Evolutionary conservation across 2,797 vertebrate species (phyloP).

Genomic region (Halcyon badia): DNA sequence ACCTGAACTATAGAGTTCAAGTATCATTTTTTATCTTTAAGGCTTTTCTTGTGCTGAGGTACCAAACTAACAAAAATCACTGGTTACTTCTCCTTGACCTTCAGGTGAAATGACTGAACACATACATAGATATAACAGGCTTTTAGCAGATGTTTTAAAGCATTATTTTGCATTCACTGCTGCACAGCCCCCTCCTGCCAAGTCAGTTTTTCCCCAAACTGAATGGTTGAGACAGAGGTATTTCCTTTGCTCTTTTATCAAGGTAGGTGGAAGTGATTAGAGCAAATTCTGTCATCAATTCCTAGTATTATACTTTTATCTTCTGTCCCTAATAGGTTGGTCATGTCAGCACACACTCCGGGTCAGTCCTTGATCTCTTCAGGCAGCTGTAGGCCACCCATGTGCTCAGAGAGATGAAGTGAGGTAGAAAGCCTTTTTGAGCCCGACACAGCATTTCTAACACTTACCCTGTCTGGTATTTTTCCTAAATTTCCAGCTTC

Average conservation of each 20-base stretch:
- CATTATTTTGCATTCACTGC: neutral
- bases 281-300: conserved; percentile 43
- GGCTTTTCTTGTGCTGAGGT: neutral
- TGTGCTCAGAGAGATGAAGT: conserved; percentile 45
- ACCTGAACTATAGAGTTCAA: neutral
- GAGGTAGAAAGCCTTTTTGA: conserved; percentile 52
- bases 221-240: neutral
- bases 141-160: conserved; percentile 5
- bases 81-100: neutral
- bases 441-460: neutral
- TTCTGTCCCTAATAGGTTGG: conserved; percentile 40
- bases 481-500: neutral
- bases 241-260: conserved; percentile 57
- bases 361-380: conserved; percentile 58
- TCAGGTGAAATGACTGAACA: conserved; percentile 6
- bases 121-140: neutral
- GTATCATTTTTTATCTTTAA: conserved; percentile 18
- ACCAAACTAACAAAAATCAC: neutral
- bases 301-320: conserved; percentile 42
- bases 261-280: conserved; percentile 65
- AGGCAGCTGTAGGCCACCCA: conserved; percentile 47
- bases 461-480: neutral
- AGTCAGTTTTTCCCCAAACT: neutral
- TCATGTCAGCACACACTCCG: conserved; percentile 42
- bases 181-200: neutral